A percentile compares a stretch with the other conserved stretches of the same genome.
Conservation (phyloP, 2,888 invertebrate genomes). For the Tipula lateralis region DNA sequence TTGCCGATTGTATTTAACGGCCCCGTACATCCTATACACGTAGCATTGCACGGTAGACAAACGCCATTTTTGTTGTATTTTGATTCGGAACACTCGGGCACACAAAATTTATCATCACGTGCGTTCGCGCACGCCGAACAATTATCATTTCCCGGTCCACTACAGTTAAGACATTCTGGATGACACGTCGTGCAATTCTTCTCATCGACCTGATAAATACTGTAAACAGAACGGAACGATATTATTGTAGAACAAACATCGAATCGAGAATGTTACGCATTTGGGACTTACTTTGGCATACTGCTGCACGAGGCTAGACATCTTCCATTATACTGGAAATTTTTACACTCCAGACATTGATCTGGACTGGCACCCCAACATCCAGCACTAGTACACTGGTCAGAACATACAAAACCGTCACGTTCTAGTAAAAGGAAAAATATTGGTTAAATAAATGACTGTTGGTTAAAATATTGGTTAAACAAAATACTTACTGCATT, state of each 20-base stretch:
- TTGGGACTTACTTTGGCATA: conserved; percentile 65
- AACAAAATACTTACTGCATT: conserved; percentile 69
- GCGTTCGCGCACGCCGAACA: conserved; percentile 83
- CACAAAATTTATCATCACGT: conserved; percentile 84
- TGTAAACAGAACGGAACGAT: too few species aligned
- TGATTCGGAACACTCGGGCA: conserved; percentile 73
- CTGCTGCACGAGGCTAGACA: conserved; percentile 80
- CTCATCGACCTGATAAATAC: conserved; percentile 74
- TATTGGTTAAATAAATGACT: too few species aligned
- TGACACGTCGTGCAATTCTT: conserved; percentile 83
- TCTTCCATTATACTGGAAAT: conserved; percentile 72
- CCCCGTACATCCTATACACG: conserved; percentile 89
- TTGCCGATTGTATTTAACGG: conserved; percentile 75
- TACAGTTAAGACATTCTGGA: conserved; percentile 79
- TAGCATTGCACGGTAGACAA: conserved; percentile 76
- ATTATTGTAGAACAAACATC: not conserved
- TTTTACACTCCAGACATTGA: conserved; percentile 84
- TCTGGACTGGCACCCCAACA: conserved; percentile 92
- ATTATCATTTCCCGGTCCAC: conserved; percentile 79
- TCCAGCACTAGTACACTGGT: conserved; percentile 81
- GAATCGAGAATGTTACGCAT: too few species aligned
- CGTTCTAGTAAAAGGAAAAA: too few species aligned
- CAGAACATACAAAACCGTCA: conserved; percentile 73
- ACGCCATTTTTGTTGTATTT: conserved; percentile 76
- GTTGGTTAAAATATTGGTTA: too few species aligned